phyloP scores from a whole-genome alignment of 1,140 invertebrate species.

The Drosophila ogumai region DNA sequence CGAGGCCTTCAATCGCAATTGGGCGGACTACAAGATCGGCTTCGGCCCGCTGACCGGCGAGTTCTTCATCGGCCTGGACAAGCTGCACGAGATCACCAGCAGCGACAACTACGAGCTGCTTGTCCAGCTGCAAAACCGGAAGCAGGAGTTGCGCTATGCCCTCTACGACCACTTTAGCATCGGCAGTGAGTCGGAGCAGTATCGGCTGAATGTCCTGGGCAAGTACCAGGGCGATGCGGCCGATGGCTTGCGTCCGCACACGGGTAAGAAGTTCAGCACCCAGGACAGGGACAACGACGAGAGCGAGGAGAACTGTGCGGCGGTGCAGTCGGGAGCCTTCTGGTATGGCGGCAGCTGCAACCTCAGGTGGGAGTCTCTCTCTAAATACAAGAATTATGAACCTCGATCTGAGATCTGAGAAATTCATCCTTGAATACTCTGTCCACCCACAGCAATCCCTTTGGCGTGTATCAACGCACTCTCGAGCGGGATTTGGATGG shows the following conservation, averaged over 20 bases:
- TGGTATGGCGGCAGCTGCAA: constrained; percentile 66
- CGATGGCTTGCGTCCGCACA: constrained; percentile 63
- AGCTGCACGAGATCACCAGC: constrained; percentile 56
- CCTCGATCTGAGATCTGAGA: background rate
- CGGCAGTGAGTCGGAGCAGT: constrained; percentile 65
- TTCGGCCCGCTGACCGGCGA: constrained; percentile 50
- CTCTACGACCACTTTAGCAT: constrained; percentile 70
- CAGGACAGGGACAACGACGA: constrained; percentile 63
- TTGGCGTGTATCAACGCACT: constrained; percentile 59
- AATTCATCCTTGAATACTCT: too few relatives aligned
- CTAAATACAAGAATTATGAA: background rate
- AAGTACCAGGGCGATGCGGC: constrained; percentile 58
- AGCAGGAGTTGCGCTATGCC: constrained; percentile 57
- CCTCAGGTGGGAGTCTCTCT: constrained; percentile 37
- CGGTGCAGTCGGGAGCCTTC: constrained; percentile 59
- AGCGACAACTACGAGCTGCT: constrained; percentile 66
- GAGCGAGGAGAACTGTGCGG: constrained; percentile 60
- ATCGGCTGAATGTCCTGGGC: constrained; percentile 61
- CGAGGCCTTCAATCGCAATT: constrained; percentile 63
- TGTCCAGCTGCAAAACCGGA: constrained; percentile 58
- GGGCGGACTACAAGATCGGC: constrained; percentile 68
- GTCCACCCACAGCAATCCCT: constrained; percentile 52
- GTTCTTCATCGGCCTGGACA: constrained; percentile 72
- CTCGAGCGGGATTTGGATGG: constrained; percentile 60
- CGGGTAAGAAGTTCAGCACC: constrained; percentile 70